Conservation (phyloP, 2,888 invertebrate genomes). For the Callinectes sapidus region DNA sequence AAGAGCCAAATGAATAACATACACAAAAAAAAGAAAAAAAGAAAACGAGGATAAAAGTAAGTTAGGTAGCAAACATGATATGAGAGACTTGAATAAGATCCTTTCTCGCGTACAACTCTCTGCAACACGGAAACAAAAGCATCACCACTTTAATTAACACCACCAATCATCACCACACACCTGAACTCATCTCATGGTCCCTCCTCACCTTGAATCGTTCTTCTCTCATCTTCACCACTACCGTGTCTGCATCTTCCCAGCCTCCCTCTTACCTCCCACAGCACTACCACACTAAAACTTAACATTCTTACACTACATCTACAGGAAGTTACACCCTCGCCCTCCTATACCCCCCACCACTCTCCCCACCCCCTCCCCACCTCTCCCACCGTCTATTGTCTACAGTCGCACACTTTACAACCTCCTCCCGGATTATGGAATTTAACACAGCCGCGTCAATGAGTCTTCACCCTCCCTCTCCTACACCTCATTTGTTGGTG, state of each 20-base stretch:
- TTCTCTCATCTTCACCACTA: background rate
- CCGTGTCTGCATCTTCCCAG: background rate
- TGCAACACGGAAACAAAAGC: background rate
- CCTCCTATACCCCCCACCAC: background rate
- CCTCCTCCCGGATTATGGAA: slow-evolving; percentile 27
- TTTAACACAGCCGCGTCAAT: slow-evolving; percentile 22
- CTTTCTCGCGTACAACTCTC: background rate
- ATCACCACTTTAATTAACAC: background rate
- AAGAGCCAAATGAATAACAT: too few species aligned
- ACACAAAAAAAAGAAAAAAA: too few species aligned
- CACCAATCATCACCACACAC: background rate
- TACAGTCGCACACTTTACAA: slow-evolving; percentile 21
- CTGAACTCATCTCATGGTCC: background rate
- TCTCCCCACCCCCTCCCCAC: background rate
- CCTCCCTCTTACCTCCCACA: background rate
- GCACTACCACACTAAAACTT: background rate
- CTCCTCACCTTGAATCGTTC: background rate
- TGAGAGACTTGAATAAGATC: too few species aligned
- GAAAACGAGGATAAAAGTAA: too few species aligned
- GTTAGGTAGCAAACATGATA: too few species aligned
- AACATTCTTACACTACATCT: background rate
- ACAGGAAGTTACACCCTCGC: background rate
- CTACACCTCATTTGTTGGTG: background rate
- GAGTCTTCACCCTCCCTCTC: background rate
- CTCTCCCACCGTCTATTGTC: background rate